Percentiles rank a stretch among this genome's conserved stretches.
Conservation (phyloP, 2,113 vertebrate species). For the Pseudopodoces humilis region DNA sequence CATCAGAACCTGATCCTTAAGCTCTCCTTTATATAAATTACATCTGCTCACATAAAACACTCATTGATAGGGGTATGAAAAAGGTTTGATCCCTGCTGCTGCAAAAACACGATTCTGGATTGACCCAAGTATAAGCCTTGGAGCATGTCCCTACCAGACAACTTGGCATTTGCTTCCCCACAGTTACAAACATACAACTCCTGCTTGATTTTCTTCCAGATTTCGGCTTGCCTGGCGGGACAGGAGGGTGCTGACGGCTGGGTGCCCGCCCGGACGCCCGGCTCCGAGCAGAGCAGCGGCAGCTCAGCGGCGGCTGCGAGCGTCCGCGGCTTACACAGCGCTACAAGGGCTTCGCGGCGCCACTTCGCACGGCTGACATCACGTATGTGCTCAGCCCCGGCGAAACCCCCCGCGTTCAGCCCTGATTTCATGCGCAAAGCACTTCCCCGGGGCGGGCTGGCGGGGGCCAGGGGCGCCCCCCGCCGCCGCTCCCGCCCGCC, state of each 20-base stretch:
- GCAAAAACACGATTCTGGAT: not conserved
- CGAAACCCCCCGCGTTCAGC: constrained; percentile 18
- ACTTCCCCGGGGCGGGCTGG: not conserved
- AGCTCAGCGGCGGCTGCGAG: not conserved
- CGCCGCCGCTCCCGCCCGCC: not conserved
- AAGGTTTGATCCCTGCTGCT: not conserved
- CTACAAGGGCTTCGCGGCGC: constrained; percentile 6
- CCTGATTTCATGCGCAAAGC: constrained; percentile 55
- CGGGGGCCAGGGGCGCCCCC: not conserved
- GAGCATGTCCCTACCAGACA: not conserved
- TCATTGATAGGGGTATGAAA: not conserved
- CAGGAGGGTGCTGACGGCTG: not conserved
- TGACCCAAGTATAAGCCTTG: not conserved
- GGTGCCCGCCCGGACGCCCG: not conserved
- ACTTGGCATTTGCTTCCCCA: not conserved
- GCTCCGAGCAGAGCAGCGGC: not conserved
- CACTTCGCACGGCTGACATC: constrained; percentile 50
- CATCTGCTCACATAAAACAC: not conserved
- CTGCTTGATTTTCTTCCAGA: not conserved
- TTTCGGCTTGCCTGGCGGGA: not conserved
- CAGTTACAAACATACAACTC: not conserved
- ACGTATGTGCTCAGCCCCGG: not conserved
- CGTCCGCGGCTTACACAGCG: not conserved
- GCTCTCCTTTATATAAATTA: not conserved
- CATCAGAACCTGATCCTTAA: not conserved